Evolutionary conservation across 64 coral and sea anemone genomes (phyloP), one percentile per base, ranked within the genome.

Genomic region (Montipora capricornis): DNA sequence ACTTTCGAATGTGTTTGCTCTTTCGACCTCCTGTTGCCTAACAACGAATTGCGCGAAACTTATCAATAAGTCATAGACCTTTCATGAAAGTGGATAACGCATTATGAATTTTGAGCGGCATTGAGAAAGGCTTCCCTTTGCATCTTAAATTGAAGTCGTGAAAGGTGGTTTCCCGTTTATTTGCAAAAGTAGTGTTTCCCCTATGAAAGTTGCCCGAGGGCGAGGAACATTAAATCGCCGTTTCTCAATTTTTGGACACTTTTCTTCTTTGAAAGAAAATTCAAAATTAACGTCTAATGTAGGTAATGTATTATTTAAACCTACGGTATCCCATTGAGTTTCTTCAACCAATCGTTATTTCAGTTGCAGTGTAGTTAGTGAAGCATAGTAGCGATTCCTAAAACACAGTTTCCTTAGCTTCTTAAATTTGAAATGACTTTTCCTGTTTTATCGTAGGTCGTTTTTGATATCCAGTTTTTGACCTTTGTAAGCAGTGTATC

Each of bases 401-500:
- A 84, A 68, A 70, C 46, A 47, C 14, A 86, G 82, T 73, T 20
- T 73, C 66, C 45, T 73, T 73, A 86, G 68, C 82, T 86, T 46
- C 82, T 66, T 71, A 64, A 73, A 86, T 86, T 20, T 47, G 24
- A 71, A 86, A 71, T 86, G 82, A 86, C 64, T 70, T 86, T 20
- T 51, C 6, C 9, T 71, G 82, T 86, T 86, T 71, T 45, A 14
- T 71, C 3, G 19, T 16, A 50, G 2, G 17, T 86, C 46, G 22
- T 22, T 50, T 16, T 26, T 46, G 10, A 24, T 11, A 11, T 1
- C 37, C 37, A 37, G 37, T 37, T 37, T 37, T 37, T 37, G 37
- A 37, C 37, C 37, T 37, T 37, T 37, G 37, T 37, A 37, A 37
- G 37, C 37, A 37, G 37, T 37, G 37, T 37, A 37, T 37, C 37